phyloP scores from a whole-genome alignment of 2,888 invertebrate species.

The Linyphia triangularis region DNA sequence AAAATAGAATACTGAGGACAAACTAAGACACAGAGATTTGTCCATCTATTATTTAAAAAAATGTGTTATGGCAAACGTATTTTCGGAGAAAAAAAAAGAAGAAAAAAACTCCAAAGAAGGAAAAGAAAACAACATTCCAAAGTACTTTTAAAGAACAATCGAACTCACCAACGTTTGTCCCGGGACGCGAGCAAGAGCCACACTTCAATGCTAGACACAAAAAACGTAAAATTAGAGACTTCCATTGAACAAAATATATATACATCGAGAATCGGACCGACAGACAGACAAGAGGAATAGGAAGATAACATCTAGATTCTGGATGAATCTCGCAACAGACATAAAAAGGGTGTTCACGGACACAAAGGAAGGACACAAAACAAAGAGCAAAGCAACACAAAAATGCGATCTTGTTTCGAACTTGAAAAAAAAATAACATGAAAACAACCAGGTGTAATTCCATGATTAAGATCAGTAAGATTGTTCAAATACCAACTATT shows the following conservation, averaged over 20 bases:
- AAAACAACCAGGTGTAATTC: neutral
- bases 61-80: too few relatives aligned
- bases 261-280: neutral
- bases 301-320: neutral
- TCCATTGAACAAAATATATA: neutral
- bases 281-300: neutral
- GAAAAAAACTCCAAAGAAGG: too few relatives aligned
- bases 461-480: neutral
- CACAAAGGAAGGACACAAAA: neutral
- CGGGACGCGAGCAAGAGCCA: neutral
- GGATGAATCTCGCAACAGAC: neutral
- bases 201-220: slow-evolving; percentile 46
- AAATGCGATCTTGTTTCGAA: neutral
- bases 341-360: neutral
- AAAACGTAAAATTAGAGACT: slow-evolving; percentile 20
- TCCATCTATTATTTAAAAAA: too few relatives aligned
- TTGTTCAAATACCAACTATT: neutral
- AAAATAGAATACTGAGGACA: too few relatives aligned
- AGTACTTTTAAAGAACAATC: neutral
- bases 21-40: too few relatives aligned
- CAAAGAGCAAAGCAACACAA: neutral
- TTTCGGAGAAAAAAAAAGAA: too few relatives aligned
- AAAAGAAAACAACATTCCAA: too few relatives aligned
- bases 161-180: slow-evolving; percentile 49
- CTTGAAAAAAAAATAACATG: neutral